phyloP scores from a whole-genome alignment of 2,797 vertebrate species.

The Garrulus glandarius region DNA sequence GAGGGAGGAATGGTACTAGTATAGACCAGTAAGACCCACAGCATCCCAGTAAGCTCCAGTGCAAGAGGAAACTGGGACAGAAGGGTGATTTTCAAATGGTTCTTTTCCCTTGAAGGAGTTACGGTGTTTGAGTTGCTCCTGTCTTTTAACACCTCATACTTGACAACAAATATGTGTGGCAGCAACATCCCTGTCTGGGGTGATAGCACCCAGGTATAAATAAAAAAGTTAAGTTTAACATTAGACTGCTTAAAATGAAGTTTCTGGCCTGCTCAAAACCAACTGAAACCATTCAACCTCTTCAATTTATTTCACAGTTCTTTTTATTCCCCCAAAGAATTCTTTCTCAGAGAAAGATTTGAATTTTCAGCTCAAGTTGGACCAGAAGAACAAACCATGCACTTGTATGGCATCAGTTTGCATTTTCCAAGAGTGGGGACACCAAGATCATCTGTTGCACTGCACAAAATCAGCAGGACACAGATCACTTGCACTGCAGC shows the following conservation, averaged over 20 bases:
- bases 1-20: not conserved
- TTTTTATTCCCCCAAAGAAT: not conserved
- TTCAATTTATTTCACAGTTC: not conserved
- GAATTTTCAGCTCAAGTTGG: not conserved
- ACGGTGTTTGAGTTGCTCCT: not conserved
- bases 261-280: not conserved
- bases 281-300: not conserved
- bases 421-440: not conserved
- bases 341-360: not conserved
- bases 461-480: not conserved
- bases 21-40: not conserved
- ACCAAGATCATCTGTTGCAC: not conserved
- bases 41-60: not conserved
- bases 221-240: not conserved
- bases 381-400: not conserved
- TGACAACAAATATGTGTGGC: not conserved
- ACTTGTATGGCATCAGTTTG: not conserved
- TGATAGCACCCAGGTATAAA: not conserved
- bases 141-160: not conserved
- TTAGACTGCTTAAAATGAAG: not conserved
- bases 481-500: not conserved
- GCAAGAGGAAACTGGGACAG: not conserved
- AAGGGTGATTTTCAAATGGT: not conserved
- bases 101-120: not conserved
- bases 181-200: not conserved